Percentiles rank a stretch among this genome's conserved stretches.
These are phyloP conservation scores for Alaudala cheleensis DNA, from an alignment of 2,113 vertebrate species.

Conservation along the genomic window DNA sequence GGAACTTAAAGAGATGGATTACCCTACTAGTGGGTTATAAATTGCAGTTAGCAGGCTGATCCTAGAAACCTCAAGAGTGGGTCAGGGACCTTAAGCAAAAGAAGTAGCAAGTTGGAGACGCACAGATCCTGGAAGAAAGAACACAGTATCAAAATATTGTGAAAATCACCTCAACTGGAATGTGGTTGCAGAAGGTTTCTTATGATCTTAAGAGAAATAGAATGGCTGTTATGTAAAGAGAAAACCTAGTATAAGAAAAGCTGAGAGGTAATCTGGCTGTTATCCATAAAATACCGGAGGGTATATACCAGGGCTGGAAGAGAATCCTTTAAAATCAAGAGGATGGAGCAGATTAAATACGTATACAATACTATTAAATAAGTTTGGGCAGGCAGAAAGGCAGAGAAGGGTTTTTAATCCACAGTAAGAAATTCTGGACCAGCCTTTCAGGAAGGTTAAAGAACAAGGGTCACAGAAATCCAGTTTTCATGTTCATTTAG, in stretches of 20 bases:
- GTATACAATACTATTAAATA: neutral
- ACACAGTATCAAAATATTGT: neutral
- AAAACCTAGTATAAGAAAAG: neutral
- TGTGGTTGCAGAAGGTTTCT: neutral
- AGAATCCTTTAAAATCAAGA: neutral
- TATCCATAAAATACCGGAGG: neutral
- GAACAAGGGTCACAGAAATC: neutral
- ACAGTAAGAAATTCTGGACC: neutral
- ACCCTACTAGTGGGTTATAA: neutral
- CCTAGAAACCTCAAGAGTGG: neutral
- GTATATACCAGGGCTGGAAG: neutral
- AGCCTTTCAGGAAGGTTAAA: neutral
- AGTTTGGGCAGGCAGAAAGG: neutral
- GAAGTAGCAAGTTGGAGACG: neutral
- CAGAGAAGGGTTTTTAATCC: neutral
- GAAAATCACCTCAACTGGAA: neutral
- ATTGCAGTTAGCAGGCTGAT: neutral
- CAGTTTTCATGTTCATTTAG: neutral
- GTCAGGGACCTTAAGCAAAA: neutral
- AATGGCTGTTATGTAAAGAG: neutral
- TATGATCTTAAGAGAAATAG: neutral
- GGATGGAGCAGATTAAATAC: neutral
- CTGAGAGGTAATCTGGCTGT: neutral
- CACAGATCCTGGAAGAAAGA: neutral
- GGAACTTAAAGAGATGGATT: neutral